Conservation (phyloP, 2,113 vertebrate species). For the Orycteropus afer region DNA sequence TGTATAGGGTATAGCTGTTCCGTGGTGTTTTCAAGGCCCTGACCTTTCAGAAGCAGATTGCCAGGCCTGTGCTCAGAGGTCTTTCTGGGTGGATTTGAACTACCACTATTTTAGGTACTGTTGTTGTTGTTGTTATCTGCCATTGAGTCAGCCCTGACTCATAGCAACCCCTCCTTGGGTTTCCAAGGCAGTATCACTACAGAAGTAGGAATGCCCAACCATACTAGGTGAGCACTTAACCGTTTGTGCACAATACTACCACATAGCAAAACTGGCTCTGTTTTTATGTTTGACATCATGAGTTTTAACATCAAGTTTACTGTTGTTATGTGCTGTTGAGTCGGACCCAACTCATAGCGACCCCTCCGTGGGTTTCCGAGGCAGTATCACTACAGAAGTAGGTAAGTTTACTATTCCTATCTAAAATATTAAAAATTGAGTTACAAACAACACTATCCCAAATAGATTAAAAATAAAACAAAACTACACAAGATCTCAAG, state of each 20-base stretch:
- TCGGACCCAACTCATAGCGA: too few species aligned
- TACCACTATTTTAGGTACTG: neutral
- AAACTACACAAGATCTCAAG: neutral
- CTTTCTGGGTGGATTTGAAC: neutral
- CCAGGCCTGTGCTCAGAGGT: neutral
- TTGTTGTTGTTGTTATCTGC: too few species aligned
- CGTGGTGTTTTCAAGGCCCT: neutral
- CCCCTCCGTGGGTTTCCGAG: too few species aligned
- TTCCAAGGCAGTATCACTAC: too few species aligned
- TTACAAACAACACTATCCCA: neutral
- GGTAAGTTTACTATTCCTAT: too few species aligned
- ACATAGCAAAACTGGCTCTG: conserved; percentile 77
- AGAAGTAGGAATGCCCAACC: too few species aligned
- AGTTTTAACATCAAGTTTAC: conserved; percentile 45
- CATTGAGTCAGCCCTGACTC: too few species aligned
- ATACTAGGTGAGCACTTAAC: too few species aligned
- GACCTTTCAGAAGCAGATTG: neutral
- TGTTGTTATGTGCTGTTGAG: neutral
- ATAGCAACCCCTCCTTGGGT: too few species aligned
- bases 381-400: too few species aligned
- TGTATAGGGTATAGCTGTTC: neutral
- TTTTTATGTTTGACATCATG: conserved; percentile 75
- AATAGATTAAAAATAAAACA: neutral
- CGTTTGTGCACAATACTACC: neutral
- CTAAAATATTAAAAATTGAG: conserved; percentile 39